phyloP scores from a whole-genome alignment of 2,888 invertebrate species.

The Eumacrocentrus americanus region DNA sequence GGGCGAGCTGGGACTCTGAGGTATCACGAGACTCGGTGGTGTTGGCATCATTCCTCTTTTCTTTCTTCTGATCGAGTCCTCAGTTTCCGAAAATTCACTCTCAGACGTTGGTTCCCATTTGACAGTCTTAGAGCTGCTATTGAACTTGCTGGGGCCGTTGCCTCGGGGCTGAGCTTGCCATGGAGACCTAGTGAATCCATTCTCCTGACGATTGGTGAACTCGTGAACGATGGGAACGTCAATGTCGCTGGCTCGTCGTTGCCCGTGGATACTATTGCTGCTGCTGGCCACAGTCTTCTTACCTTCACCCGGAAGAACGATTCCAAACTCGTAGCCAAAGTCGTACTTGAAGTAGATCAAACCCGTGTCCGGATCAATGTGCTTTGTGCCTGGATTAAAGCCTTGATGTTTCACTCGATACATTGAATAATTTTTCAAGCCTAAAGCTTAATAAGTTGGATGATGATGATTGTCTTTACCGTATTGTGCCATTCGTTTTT shows the following conservation, averaged over 20 bases:
- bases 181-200: conserved; percentile 49
- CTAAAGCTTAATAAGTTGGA: not conserved
- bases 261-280: conserved; percentile 63
- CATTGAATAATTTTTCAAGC: not conserved
- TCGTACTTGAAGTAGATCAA: conserved; percentile 83
- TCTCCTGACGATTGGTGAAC: conserved; percentile 58
- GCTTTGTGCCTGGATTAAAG: conserved; percentile 69
- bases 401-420: conserved; percentile 6
- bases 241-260: conserved; percentile 67
- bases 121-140: conserved; percentile 59
- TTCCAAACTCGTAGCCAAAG: conserved; percentile 80
- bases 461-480: conserved; percentile 65
- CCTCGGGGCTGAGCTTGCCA: conserved; percentile 30
- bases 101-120: conserved; percentile 71
- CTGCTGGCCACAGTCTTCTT: conserved; percentile 59
- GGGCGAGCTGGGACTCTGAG: conserved; percentile 51
- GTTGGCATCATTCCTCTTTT: conserved; percentile 45
- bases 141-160: conserved; percentile 36
- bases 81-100: conserved; percentile 69
- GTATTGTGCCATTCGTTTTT: conserved; percentile 73
- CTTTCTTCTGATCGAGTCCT: conserved; percentile 60
- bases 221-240: conserved; percentile 74
- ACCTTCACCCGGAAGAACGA: conserved; percentile 73
- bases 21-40: conserved; percentile 52
- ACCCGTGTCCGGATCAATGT: conserved; percentile 77